phyloP scores from a whole-genome alignment of 2,888 invertebrate species.

The Rosalia funebris region DNA sequence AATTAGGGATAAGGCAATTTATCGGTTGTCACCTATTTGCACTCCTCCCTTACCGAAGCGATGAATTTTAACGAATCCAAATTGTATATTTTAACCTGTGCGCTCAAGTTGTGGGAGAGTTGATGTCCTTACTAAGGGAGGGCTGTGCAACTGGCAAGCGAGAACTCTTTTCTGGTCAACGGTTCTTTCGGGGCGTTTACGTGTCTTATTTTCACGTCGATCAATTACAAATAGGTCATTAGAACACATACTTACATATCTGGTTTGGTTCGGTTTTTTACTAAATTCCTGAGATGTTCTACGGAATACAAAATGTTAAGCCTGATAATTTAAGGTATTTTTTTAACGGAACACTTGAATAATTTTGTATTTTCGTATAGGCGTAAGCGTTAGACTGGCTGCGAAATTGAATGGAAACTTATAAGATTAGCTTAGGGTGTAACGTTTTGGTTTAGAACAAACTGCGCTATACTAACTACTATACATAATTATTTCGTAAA shows the following conservation, averaged over 20 bases:
- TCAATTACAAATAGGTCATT: conserved; percentile 21
- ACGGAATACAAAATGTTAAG: no score
- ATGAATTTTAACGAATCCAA: conserved; percentile 3
- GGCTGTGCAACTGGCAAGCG: conserved; percentile 13
- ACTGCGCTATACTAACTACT: conserved; percentile 34
- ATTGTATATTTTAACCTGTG: conserved; percentile 8
- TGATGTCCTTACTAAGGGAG: conserved; percentile 11
- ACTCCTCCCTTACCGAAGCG: conserved; percentile 20
- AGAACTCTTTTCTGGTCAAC: conserved; percentile 15
- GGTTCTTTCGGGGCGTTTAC: conserved; percentile 13
- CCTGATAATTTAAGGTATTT: conserved; percentile 31
- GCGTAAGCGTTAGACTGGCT: conserved; percentile 30
- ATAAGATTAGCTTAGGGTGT: conserved; percentile 28
- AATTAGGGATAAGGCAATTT: conserved; percentile 38
- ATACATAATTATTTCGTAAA: conserved; percentile 44
- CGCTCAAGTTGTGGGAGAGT: conserved; percentile 13
- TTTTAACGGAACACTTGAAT: conserved; percentile 36
- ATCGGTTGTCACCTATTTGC: conserved; percentile 14
- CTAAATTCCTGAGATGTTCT: no score
- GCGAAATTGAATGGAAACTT: conserved; percentile 17
- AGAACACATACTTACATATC: conserved; percentile 22
- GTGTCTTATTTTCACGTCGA: conserved; percentile 4
- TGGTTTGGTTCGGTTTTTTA: conserved; percentile 25
- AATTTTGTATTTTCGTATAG: conserved; percentile 40
- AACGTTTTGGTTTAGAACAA: conserved; percentile 33